phyloP scores from a whole-genome alignment of 2,113 vertebrate genomes.

The Neogale vison region DNA sequence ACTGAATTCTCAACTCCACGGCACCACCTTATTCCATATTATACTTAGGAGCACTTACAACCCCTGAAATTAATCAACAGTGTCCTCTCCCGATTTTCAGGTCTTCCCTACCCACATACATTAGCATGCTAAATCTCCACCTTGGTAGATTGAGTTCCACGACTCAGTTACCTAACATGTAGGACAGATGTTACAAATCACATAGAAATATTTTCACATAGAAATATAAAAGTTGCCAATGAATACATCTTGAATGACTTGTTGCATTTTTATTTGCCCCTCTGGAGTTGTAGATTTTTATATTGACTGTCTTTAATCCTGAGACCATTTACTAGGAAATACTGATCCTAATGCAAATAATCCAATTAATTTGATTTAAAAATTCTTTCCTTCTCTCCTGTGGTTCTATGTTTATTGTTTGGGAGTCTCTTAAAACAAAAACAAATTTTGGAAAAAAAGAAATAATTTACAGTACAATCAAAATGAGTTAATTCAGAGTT shows the following conservation, averaged over 20 bases:
- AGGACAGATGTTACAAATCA: neutral
- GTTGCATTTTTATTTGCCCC: conserved; percentile 73
- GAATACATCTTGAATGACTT: conserved; percentile 68
- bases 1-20: conserved; percentile 37
- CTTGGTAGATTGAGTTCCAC: neutral
- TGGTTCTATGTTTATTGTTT: conserved; percentile 40
- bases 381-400: conserved; percentile 50
- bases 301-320: conserved; percentile 46
- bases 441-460: conserved; percentile 34
- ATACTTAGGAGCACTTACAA: neutral
- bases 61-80: conserved; percentile 39
- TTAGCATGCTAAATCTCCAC: neutral
- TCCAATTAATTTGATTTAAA: conserved; percentile 60
- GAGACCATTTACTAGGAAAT: conserved; percentile 41
- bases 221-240: neutral
- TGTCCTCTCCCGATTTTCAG: neutral
- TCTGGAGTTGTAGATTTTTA: conserved; percentile 50
- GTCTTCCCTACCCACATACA: conserved; percentile 41
- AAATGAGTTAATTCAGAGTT: conserved; percentile 12
- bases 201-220: conserved; percentile 1
- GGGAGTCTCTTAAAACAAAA: conserved; percentile 47
- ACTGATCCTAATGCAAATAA: conserved; percentile 57
- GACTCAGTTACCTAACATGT: neutral
- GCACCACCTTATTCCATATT: neutral
- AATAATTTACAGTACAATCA: neutral